A percentile compares a stretch with the other conserved stretches of the same genome.
Evolutionary conservation across 2,797 vertebrate genomes (phyloP).

Genomic region (Masticophis lateralis): DNA sequence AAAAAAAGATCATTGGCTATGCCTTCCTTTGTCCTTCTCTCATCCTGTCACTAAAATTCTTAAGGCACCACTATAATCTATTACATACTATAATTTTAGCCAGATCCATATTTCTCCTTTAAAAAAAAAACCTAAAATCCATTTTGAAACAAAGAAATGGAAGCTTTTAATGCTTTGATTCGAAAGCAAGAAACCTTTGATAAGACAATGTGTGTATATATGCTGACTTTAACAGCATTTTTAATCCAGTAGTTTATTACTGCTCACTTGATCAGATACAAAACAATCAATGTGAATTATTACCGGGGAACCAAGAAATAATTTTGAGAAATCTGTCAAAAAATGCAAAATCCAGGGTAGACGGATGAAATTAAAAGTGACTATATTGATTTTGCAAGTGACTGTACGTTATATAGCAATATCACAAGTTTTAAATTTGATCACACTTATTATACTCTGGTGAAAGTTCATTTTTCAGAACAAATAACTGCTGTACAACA

Average conservation of each 20-base stretch:
- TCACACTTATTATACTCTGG: conserved; percentile 50
- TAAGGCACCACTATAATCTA: background rate
- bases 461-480: conserved; percentile 45
- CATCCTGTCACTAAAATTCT: background rate
- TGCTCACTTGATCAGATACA: conserved; percentile 64
- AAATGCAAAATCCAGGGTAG: conserved; percentile 67
- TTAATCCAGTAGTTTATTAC: conserved; percentile 59
- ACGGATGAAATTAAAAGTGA: conserved; percentile 55
- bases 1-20: background rate
- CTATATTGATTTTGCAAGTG: conserved; percentile 65
- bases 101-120: background rate
- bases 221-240: conserved; percentile 66
- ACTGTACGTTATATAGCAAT: conserved; percentile 61
- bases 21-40: background rate
- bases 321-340: conserved; percentile 66
- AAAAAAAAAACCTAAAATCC: background rate
- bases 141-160: background rate
- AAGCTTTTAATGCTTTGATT: background rate
- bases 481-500: background rate
- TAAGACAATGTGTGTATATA: conserved; percentile 55
- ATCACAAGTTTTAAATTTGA: conserved; percentile 51
- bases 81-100: background rate
- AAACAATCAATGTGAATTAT: conserved; percentile 70
- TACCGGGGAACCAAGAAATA: conserved; percentile 60
- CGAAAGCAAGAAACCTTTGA: conserved; percentile 49